phyloP scores from a whole-genome alignment of 2,888 invertebrate genomes.

The Tupiocoris notatus region DNA sequence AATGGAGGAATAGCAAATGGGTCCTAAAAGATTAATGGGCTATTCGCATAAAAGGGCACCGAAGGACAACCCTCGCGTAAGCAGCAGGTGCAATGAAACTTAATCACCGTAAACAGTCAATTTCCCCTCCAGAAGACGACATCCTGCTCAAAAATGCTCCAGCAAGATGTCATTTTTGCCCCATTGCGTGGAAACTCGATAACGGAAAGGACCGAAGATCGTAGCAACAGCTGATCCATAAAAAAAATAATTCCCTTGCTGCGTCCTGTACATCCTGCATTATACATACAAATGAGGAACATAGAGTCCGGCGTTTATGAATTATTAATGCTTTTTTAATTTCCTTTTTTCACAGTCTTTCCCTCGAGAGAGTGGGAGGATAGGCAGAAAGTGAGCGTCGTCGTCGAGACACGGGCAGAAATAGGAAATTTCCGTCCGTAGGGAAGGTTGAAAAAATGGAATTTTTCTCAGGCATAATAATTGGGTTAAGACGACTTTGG shows the following conservation, averaged over 20 bases:
- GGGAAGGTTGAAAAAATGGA: conserved; percentile 5
- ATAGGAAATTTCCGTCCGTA: conserved; percentile 9
- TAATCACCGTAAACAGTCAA: neutral
- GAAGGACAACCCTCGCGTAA: neutral
- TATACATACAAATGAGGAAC: conserved; percentile 42
- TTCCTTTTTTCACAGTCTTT: conserved; percentile 10
- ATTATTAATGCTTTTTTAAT: conserved; percentile 43
- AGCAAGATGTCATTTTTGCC: conserved; percentile 27
- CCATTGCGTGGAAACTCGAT: conserved; percentile 10
- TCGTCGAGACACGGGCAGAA: neutral
- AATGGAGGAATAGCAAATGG: too few relatives aligned
- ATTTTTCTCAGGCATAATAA: conserved; percentile 32
- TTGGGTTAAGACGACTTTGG: conserved; percentile 28
- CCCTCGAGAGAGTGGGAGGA: neutral
- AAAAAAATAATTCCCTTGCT: conserved; percentile 6
- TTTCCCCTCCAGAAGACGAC: neutral
- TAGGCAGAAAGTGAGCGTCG: neutral
- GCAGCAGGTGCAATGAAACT: neutral
- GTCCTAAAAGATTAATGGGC: too few relatives aligned
- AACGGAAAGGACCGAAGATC: conserved; percentile 20
- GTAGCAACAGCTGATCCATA: conserved; percentile 41
- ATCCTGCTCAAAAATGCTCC: neutral
- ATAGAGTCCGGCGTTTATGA: conserved; percentile 42
- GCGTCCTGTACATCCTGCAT: conserved; percentile 24
- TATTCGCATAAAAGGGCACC: too few relatives aligned